Evolutionary conservation across 2,797 vertebrate species (phyloP), one percentile per base, ranked within the genome.

Genomic region (Acanthiza pusilla): DNA sequence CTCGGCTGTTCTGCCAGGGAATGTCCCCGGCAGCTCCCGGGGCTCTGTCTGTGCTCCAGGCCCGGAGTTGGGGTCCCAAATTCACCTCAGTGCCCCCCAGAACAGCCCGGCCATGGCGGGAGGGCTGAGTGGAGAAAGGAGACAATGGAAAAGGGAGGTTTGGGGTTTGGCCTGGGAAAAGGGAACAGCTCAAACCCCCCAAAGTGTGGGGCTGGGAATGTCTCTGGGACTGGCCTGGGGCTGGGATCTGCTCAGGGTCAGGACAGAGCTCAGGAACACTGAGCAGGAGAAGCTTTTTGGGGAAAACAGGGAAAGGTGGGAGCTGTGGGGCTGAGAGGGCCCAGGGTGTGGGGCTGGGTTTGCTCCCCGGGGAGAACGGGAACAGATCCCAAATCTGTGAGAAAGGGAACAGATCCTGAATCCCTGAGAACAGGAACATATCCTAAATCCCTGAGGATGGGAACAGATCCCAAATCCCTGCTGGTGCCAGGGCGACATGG

Each of bases 141-240:
- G 20, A 20, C 19, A 45, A 20, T 5, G 19, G 13, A 2, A 27
- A 11, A 14, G 43, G 50, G 50, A 51, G 72, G 11, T 15, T 17
- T 25, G 70, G 12, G 7, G 21, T 20, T 36, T 36, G 36, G 36
- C 36, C 48, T 40, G 40, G 40, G 9, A 0, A 1, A 3, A 61
- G 26, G 43, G 70, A 23, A 11, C 8, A 1, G 38, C 57, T 8
- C 4, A 13, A 34, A 11, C 2, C 0, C 15, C 17, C 8, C n/a
- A n/a, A n/a, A n/a, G 23, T 5, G 47, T 14, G 14, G 42, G 4
- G 50, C 38, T 14, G 75, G 61, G 60, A 32, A 17, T 2, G 3
- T 8, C 60, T 51, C 73, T 1, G 15, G 18, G 3, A 43, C 10
- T 3, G 8, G 11, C 20, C 40, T 38, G 3, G 58, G 12, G 5